Evolutionary conservation across 2,113 vertebrate genomes (phyloP), one percentile per base, ranked within the genome.

Genomic region (Tamias sibiricus): DNA sequence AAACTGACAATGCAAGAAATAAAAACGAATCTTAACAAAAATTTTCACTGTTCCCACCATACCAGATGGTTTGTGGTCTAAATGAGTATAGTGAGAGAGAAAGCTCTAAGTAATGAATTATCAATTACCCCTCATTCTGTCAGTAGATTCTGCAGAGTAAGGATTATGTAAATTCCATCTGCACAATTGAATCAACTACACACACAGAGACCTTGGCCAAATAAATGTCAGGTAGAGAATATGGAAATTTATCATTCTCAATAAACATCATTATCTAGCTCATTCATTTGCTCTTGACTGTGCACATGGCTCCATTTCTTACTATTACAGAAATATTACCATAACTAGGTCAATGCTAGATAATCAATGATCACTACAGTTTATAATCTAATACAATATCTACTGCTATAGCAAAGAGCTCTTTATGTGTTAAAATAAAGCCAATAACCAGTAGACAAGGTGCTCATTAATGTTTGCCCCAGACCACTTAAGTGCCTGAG

Each of bases 21-120:
- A 94, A 95, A 95, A 97, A 90, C 88, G 69, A 97, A 95, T 92
- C 57, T 14, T 85, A 97, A 95, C 20, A 97, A 95, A 98, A 20
- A 94, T 79, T 35, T 74, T 97, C 64, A 84, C 74, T 86, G 76
- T 87, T 94, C 62, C 90, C 86, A 94, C 47, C 35, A 95, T 84
- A 94, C 47, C 35, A 95, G 62, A 97, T 96, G 77, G 74, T 93
- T 76, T 97, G 77, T 83, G 54, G 64, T 89, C 49, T 97, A 52
- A 96, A 57, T 66, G 95, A 95, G 17, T 52, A 95, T 35, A 96
- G 8, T 82, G 96, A 96, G 62, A 77, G 87, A 83, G 68, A 95
- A 47, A 52, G 42, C 12, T 28, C 6, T 52, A 47, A 91, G n/a
- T 92, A 72, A 82, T 77, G 13, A 97, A 83, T 91, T 95, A 96